phyloP scores from a whole-genome alignment of 1,140 invertebrate species.

The Amphibalanus amphitrite region DNA sequence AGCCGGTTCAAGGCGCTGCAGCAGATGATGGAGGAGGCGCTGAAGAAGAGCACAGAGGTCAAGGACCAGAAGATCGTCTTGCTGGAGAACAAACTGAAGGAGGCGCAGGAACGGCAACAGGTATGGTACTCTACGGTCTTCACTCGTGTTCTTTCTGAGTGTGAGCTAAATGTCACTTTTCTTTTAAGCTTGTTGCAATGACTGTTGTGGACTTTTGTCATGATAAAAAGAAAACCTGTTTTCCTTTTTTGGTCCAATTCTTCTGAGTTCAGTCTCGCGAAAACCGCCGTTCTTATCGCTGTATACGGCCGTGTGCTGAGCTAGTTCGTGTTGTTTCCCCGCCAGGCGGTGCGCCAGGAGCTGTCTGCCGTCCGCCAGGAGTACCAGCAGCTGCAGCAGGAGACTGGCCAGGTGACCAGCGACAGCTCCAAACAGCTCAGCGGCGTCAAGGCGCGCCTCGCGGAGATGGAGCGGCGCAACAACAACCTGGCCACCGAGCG shows the following conservation, averaged over 20 bases:
- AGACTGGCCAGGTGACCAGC: neutral
- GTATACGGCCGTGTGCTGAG: too few species aligned
- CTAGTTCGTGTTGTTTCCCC: too few species aligned
- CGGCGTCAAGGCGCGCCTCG: slow-evolving; percentile 15
- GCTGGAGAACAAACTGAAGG: slow-evolving; percentile 28
- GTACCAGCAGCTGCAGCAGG: slow-evolving; percentile 25
- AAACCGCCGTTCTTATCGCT: too few species aligned
- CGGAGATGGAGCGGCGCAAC: neutral
- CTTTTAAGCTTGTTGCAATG: too few species aligned
- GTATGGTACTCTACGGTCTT: too few species aligned
- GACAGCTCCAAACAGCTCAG: slow-evolving; percentile 25
- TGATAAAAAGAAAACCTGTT: too few species aligned
- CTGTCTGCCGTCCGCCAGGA: slow-evolving; percentile 21
- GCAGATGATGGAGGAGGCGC: slow-evolving; percentile 29
- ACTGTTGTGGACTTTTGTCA: too few species aligned
- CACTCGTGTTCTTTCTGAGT: too few species aligned
- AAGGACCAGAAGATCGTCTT: slow-evolving; percentile 30
- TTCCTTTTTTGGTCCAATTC: too few species aligned
- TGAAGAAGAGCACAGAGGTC: slow-evolving; percentile 28
- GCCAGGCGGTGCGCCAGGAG: slow-evolving; percentile 24
- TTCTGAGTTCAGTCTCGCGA: too few species aligned
- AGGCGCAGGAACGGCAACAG: slow-evolving; percentile 20
- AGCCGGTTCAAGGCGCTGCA: slow-evolving; percentile 30
- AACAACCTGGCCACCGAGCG: neutral
- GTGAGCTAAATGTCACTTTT: too few species aligned